Conservation (phyloP, 2,113 vertebrate species). For the Phylloscopus whistleri region DNA sequence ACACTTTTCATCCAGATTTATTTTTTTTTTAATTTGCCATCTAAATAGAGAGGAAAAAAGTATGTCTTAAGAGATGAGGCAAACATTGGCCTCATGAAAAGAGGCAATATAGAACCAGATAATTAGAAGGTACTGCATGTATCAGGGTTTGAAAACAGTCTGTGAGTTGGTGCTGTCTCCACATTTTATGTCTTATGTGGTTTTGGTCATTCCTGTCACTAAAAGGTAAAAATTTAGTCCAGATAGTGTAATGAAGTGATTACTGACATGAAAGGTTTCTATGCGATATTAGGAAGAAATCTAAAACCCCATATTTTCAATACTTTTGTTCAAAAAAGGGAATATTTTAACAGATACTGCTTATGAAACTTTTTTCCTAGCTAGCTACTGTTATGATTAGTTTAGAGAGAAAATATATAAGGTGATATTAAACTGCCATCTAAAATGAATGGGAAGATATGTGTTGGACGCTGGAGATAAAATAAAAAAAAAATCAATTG, state of each 20-base stretch:
- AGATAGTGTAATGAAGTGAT: not conserved
- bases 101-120: not conserved
- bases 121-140: not conserved
- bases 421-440: conserved; percentile 36
- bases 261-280: not conserved
- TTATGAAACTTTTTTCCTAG: not conserved
- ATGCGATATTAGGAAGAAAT: not conserved
- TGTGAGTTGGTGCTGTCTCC: not conserved
- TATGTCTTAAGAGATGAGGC: not conserved
- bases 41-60: not conserved
- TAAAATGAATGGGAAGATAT: conserved; percentile 7
- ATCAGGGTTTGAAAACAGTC: not conserved
- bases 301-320: not conserved
- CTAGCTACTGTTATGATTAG: conserved; percentile 6
- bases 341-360: not conserved
- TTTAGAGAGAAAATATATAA: not conserved
- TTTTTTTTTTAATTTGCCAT: not conserved
- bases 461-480: not conserved
- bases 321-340: not conserved
- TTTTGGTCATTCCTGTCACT: not conserved
- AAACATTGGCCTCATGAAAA: not conserved
- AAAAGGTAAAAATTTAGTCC: not conserved
- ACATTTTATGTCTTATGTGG: not conserved
- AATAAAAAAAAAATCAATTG: not conserved
- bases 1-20: not conserved